Percentiles rank a stretch among this genome's conserved stretches.
Evolutionary conservation across 2,113 vertebrate genomes (phyloP).

Genomic region (Castor canadensis): DNA sequence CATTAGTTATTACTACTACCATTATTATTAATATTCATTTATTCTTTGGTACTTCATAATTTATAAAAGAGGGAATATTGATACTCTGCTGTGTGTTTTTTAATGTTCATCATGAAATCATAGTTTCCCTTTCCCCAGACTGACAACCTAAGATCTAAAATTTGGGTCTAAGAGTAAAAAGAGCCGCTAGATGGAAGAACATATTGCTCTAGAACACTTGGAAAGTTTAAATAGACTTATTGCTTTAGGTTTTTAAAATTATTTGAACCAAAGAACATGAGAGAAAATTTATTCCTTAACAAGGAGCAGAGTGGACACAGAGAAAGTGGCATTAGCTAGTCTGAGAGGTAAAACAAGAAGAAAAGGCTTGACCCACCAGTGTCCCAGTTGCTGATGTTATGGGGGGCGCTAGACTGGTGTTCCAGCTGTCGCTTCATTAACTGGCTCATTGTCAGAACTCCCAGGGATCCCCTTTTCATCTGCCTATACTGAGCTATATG

Average conservation of each 20-base stretch:
- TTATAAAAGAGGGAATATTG: conserved; percentile 9
- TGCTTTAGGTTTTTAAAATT: neutral
- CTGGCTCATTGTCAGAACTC: conserved; percentile 97
- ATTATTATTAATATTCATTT: neutral
- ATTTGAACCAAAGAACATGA: conserved; percentile 50
- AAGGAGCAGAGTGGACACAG: conserved; percentile 50
- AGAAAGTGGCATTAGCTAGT: conserved; percentile 65
- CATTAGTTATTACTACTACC: neutral
- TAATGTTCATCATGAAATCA: conserved; percentile 25
- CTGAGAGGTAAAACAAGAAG: conserved; percentile 78
- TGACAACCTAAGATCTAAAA: neutral
- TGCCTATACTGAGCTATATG: conserved; percentile 97
- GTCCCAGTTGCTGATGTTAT: conserved; percentile 99
- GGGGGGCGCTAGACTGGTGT: conserved; percentile 97
- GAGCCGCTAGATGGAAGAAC: neutral
- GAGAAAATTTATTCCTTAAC: conserved; percentile 33
- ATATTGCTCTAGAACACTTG: neutral
- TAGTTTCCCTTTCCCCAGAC: conserved; percentile 28
- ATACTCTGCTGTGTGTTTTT: neutral
- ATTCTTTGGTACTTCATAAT: neutral
- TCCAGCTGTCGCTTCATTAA: conserved; percentile 99
- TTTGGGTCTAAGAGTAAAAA: conserved; percentile 17
- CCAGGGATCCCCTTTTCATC: conserved; percentile 97
- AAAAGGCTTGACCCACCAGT: conserved; percentile 91
- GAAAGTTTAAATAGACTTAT: neutral